These are phyloP conservation scores for Etheostoma spectabile DNA, from an alignment of 2,113 vertebrate genomes.

Conservation along the genomic window DNA sequence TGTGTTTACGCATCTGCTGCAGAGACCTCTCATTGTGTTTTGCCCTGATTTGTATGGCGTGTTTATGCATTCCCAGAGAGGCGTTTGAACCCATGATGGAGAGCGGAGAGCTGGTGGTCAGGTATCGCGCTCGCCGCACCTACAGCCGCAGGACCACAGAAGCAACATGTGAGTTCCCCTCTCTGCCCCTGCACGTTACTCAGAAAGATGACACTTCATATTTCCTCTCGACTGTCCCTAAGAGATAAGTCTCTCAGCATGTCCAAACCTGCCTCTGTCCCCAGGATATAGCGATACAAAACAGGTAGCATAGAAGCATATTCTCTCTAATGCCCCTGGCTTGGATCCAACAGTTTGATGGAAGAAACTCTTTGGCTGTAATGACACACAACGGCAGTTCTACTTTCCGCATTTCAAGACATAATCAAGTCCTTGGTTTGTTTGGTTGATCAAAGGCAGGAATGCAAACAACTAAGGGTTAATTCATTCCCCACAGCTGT, in stretches of 20 bases:
- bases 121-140: conserved; percentile 89
- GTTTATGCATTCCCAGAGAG: conserved; percentile 80
- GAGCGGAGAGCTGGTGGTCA: conserved; percentile 91
- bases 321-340: neutral
- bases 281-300: neutral
- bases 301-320: neutral
- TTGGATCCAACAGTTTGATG: neutral
- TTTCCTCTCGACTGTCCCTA: neutral
- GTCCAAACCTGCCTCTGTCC: conserved; percentile 45
- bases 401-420: neutral
- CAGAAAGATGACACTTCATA: conserved; percentile 5
- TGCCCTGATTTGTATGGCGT: neutral
- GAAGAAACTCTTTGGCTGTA: neutral
- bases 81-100: conserved; percentile 92
- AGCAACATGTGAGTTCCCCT: conserved; percentile 87
- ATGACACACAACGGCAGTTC: conserved; percentile 11
- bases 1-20: conserved; percentile 18
- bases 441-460: conserved; percentile 43
- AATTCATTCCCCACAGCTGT: conserved; percentile 50
- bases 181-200: neutral
- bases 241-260: conserved; percentile 7
- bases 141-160: conserved; percentile 92
- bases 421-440: neutral
- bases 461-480: neutral
- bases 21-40: conserved; percentile 25